Evolutionary conservation across 2,888 invertebrate genomes (phyloP).

Genomic region (Nycteola revayana): DNA sequence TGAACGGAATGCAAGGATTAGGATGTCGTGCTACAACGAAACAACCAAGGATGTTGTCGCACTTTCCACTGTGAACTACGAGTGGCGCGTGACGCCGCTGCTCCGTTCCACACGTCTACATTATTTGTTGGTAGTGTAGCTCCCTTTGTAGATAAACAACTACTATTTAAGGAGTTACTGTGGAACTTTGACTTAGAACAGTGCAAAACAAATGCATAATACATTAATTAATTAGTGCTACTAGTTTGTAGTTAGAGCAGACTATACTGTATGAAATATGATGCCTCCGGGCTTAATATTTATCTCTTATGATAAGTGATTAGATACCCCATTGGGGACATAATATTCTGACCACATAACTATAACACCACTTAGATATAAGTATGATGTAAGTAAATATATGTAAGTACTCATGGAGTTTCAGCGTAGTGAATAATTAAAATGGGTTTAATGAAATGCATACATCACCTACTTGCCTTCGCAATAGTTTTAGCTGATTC

Average conservation of each 20-base stretch:
- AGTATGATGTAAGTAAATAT: constrained; percentile 49
- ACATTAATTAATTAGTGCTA: constrained; percentile 65
- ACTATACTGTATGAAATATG: constrained; percentile 50
- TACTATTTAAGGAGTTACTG: constrained; percentile 62
- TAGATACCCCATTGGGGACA: constrained; percentile 41
- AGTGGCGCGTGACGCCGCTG: constrained; percentile 11
- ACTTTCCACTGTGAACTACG: constrained; percentile 22
- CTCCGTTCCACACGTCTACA: constrained; percentile 50
- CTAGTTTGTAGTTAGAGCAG: constrained; percentile 57
- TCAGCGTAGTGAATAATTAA: constrained; percentile 42
- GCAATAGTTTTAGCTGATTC: constrained; percentile 67
- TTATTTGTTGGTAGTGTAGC: constrained; percentile 50
- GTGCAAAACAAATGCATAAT: constrained; percentile 72
- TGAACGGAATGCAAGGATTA: constrained; percentile 57
- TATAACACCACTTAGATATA: constrained; percentile 70
- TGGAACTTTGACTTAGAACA: constrained; percentile 43
- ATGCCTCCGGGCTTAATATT: constrained; percentile 45
- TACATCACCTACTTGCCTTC: constrained; percentile 78
- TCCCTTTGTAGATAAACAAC: constrained; percentile 60
- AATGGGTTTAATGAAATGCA: constrained; percentile 48
- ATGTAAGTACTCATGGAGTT: constrained; percentile 48
- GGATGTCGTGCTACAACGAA: constrained; percentile 43
- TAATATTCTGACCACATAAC: constrained; percentile 55
- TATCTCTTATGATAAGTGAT: constrained; percentile 40
- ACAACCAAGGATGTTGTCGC: constrained; percentile 36